A percentile compares a stretch with the other conserved stretches of the same genome.
phyloP scores from a whole-genome alignment of 2,888 invertebrate genomes.

The Epistrophe eligans region DNA sequence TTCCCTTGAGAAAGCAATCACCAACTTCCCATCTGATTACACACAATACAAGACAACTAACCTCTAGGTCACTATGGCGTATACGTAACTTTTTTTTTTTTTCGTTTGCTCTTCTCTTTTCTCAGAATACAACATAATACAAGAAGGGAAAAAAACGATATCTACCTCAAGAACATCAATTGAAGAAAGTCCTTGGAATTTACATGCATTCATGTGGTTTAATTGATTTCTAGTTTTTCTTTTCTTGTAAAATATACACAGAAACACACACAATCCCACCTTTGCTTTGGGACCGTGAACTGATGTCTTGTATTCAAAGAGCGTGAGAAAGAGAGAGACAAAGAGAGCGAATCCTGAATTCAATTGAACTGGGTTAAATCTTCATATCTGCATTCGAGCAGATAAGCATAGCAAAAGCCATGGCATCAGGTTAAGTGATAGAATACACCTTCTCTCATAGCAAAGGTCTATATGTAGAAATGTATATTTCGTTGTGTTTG shows the following conservation, averaged over 20 bases:
- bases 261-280: neutral
- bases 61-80: constrained; percentile 35
- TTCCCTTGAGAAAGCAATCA: constrained; percentile 48
- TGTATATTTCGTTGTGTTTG: constrained; percentile 16
- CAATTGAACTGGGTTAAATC: constrained; percentile 67
- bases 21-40: constrained; percentile 40
- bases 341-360: constrained; percentile 11
- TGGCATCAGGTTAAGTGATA: constrained; percentile 61
- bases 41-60: constrained; percentile 14
- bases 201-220: constrained; percentile 68
- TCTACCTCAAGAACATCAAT: constrained; percentile 55
- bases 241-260: constrained; percentile 19
- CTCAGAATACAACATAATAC: constrained; percentile 5
- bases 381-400: constrained; percentile 58
- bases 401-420: constrained; percentile 61
- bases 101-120: neutral
- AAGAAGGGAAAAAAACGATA: neutral
- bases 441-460: constrained; percentile 6
- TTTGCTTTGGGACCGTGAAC: constrained; percentile 27
- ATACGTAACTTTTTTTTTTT: constrained; percentile 62
- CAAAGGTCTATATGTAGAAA: neutral
- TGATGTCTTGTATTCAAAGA: neutral
- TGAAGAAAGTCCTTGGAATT: constrained; percentile 66
- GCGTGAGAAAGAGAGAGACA: neutral
- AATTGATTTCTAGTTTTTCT: constrained; percentile 67